phyloP scores from a whole-genome alignment of 53 echinoderm and acorn worm genomes.

The Holothuria leucospilota region DNA sequence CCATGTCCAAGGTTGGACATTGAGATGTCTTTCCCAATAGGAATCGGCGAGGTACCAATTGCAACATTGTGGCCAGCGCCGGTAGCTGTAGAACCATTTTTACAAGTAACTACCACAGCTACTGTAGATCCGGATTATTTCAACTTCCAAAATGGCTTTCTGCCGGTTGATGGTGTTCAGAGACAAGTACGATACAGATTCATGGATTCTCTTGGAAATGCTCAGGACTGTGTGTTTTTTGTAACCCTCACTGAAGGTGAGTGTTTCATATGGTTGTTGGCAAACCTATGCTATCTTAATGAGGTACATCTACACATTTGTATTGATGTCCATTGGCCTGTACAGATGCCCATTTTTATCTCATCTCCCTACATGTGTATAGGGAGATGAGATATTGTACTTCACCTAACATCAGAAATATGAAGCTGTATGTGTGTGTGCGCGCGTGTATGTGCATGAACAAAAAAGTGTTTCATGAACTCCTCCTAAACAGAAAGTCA shows the following conservation, averaged over 20 bases:
- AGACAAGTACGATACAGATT: neutral
- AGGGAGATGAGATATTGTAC: too few species aligned
- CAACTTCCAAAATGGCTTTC: neutral
- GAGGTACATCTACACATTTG: too few species aligned
- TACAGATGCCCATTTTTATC: too few species aligned
- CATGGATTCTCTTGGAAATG: neutral
- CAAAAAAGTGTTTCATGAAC: too few species aligned
- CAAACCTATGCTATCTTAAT: too few species aligned
- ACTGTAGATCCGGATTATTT: neutral
- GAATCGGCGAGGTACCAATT: neutral
- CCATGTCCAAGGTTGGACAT: conserved; percentile 12
- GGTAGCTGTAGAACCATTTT: neutral
- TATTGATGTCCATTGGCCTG: too few species aligned
- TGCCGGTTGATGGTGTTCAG: conserved; percentile 9
- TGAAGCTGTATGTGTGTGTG: too few species aligned
- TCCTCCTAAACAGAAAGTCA: too few species aligned
- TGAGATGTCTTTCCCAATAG: neutral
- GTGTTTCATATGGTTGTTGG: neutral
- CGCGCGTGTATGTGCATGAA: too few species aligned
- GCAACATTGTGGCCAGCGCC: neutral
- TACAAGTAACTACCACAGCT: neutral
- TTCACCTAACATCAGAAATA: too few species aligned
- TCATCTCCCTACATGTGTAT: too few species aligned
- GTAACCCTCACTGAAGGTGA: conserved; percentile 12
- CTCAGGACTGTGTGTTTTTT: neutral